Conservation (phyloP, 1,140 invertebrate genomes). For the Euglossa dilemma region DNA sequence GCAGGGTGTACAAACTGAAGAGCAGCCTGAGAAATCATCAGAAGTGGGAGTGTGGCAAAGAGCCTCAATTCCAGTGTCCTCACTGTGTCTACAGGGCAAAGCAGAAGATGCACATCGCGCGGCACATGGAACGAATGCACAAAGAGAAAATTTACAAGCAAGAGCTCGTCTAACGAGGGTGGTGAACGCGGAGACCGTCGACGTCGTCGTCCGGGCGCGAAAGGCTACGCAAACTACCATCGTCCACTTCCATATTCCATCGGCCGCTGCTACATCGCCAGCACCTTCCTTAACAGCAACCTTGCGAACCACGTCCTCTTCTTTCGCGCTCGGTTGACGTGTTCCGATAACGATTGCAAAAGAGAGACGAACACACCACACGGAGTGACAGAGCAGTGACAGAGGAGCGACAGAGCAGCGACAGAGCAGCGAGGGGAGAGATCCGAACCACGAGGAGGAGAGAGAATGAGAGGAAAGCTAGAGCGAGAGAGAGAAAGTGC, state of each 20-base stretch:
- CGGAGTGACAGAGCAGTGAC: too few relatives aligned
- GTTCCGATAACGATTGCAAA: neutral
- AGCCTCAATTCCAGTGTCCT: slow-evolving; percentile 91
- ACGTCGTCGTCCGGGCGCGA: slow-evolving; percentile 45
- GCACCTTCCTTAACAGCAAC: too few relatives aligned
- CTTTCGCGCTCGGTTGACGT: slow-evolving; percentile 6
- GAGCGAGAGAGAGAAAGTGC: neutral
- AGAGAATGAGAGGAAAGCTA: neutral
- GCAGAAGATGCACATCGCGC: slow-evolving; percentile 93
- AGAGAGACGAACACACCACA: too few relatives aligned
- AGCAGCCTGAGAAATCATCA: slow-evolving; percentile 92
- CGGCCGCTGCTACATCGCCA: neutral
- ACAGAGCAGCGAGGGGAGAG: too few relatives aligned
- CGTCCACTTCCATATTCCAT: too few relatives aligned
- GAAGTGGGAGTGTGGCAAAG: slow-evolving; percentile 94
- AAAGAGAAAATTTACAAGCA: slow-evolving; percentile 86
- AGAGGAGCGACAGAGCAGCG: too few relatives aligned
- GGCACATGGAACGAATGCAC: slow-evolving; percentile 94
- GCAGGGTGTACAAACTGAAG: slow-evolving; percentile 91
- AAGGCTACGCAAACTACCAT: neutral
- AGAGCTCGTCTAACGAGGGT: slow-evolving; percentile 74
- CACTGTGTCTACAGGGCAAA: slow-evolving; percentile 92
- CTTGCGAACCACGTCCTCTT: neutral
- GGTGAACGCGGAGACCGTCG: slow-evolving; percentile 27
- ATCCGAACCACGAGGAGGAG: neutral